phyloP scores from a whole-genome alignment of 2,888 invertebrate genomes.

The Pollenia labialis region DNA sequence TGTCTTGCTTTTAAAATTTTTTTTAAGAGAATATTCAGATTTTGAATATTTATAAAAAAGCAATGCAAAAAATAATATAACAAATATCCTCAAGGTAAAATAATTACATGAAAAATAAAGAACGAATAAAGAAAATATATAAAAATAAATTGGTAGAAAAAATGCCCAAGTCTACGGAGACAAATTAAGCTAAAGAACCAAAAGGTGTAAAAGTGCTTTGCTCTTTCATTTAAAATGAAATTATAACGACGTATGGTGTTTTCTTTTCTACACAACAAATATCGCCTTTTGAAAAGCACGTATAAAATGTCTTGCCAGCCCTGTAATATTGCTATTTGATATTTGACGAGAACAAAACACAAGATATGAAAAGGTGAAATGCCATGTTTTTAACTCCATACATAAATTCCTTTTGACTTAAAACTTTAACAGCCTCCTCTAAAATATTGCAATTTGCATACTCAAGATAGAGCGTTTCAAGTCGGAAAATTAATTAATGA shows the following conservation, averaged over 20 bases:
- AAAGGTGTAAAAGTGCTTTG: conserved; percentile 9
- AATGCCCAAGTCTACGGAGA: neutral
- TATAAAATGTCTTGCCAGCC: too few relatives aligned
- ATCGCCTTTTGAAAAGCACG: too few relatives aligned
- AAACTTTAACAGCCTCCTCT: too few relatives aligned
- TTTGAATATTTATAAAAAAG: conserved; percentile 30
- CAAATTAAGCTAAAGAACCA: neutral
- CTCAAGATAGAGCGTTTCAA: too few relatives aligned
- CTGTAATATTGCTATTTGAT: too few relatives aligned
- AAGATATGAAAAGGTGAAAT: too few relatives aligned
- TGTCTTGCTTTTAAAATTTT: neutral
- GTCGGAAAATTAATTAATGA: too few relatives aligned
- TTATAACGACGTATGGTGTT: neutral
- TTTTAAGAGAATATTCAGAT: neutral
- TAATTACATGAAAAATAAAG: neutral
- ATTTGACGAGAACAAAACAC: too few relatives aligned
- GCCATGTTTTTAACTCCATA: too few relatives aligned
- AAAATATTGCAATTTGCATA: too few relatives aligned
- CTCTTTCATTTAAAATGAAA: neutral
- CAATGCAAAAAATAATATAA: neutral
- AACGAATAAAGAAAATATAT: neutral
- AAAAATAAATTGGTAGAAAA: neutral
- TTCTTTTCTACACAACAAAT: too few relatives aligned
- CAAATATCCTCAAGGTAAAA: neutral
- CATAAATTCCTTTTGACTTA: too few relatives aligned